Evolutionary conservation across 2,888 invertebrate species (phyloP).

Genomic region (Cephus runcator): DNA sequence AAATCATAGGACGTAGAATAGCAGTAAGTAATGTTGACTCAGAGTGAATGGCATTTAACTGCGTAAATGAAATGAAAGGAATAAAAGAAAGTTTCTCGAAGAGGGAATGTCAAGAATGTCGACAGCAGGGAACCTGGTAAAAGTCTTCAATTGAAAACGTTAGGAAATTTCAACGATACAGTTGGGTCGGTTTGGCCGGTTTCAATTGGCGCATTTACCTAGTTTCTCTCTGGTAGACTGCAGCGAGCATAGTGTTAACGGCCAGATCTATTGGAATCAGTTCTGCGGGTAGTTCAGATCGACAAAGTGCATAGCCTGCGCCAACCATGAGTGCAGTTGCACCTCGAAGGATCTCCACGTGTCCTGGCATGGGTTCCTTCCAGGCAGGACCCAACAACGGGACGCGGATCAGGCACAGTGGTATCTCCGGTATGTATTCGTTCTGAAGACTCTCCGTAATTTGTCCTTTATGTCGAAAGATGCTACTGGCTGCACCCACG

Average conservation of each 20-base stretch:
- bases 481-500: conserved; percentile 28
- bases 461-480: conserved; percentile 38
- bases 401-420: conserved; percentile 42
- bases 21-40: too few species aligned
- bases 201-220: conserved; percentile 28
- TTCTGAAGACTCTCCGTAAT: conserved; percentile 28
- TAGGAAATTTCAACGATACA: too few species aligned
- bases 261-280: conserved; percentile 49
- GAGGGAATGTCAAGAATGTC: too few species aligned
- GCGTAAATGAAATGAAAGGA: too few species aligned
- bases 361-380: conserved; percentile 54
- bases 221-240: conserved; percentile 47
- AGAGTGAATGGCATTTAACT: too few species aligned
- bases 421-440: conserved; percentile 25
- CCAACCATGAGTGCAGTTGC: conserved; percentile 52
- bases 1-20: too few species aligned
- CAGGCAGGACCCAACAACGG: conserved; percentile 49
- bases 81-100: too few species aligned
- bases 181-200: too few species aligned
- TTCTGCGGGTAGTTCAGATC: conserved; percentile 40
- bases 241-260: conserved; percentile 46
- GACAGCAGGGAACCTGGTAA: too few species aligned
- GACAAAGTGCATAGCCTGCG: conserved; percentile 47
- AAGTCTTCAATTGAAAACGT: too few species aligned
- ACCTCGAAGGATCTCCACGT: conserved; percentile 44